Evolutionary conservation across 2,113 vertebrate species (phyloP).

Genomic region (Pseudorectes ferrugineus): DNA sequence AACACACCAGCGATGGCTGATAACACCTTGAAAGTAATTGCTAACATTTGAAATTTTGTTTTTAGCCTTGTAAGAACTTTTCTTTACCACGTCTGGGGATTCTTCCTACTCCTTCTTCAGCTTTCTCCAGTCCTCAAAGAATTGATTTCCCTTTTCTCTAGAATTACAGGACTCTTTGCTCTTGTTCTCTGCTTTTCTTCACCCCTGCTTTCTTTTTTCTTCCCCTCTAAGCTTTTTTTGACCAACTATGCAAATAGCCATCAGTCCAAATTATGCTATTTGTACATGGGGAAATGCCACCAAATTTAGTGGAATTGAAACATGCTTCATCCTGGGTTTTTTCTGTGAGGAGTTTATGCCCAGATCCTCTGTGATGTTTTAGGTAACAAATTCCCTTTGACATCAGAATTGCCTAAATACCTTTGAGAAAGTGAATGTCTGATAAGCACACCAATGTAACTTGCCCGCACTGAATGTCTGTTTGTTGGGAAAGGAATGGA

Average conservation of each 20-base stretch:
- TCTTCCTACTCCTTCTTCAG: not conserved
- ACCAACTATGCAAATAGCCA: not conserved
- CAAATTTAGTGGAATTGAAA: not conserved
- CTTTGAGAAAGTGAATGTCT: not conserved
- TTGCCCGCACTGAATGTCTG: not conserved
- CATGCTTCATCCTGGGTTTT: not conserved
- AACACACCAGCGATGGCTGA: not conserved
- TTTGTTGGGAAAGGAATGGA: not conserved
- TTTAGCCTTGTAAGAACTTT: not conserved
- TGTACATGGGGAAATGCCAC: not conserved
- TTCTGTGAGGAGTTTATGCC: not conserved
- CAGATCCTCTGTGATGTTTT: not conserved
- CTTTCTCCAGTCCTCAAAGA: not conserved
- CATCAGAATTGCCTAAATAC: not conserved
- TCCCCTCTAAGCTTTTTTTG: not conserved
- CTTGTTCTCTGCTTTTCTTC: not conserved
- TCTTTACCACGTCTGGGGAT: not conserved
- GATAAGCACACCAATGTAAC: not conserved
- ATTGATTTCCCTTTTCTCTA: not conserved
- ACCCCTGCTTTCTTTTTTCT: not conserved
- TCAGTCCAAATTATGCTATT: not conserved
- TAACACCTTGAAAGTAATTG: constrained; percentile 26
- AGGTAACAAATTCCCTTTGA: not conserved
- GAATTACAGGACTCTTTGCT: not conserved
- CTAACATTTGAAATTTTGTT: not conserved